A percentile compares a stretch with the other conserved stretches of the same genome.
These are phyloP conservation scores for Aythya baeri DNA, from an alignment of 2,113 vertebrate genomes.

Conservation along the genomic window DNA sequence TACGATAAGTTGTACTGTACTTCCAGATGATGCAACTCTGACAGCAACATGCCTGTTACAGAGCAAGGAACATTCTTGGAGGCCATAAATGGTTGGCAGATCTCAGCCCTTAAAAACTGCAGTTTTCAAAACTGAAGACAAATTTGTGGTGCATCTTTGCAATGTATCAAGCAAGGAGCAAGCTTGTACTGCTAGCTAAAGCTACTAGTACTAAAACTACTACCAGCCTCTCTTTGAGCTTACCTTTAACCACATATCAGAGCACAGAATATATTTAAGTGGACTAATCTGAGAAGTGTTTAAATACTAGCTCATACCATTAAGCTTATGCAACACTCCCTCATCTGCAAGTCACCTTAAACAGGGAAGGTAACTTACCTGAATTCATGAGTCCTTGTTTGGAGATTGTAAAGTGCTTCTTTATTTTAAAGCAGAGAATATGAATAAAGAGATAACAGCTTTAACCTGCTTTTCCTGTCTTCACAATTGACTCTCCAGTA, in stretches of 20 bases:
- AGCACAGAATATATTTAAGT: neutral
- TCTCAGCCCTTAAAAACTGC: neutral
- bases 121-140: neutral
- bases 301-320: neutral
- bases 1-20: neutral
- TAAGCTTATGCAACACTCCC: neutral
- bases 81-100: neutral
- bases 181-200: too few relatives aligned
- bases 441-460: neutral
- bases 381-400: neutral
- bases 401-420: neutral
- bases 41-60: neutral
- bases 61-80: neutral
- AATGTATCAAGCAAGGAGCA: neutral
- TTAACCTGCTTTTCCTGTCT: neutral
- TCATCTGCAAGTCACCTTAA: neutral
- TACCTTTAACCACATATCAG: neutral
- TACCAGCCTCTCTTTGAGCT: neutral
- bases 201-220: too few relatives aligned
- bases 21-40: neutral
- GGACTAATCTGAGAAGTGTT: neutral
- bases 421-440: neutral
- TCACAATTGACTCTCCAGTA: neutral
- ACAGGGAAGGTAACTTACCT: neutral
- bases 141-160: neutral